These are phyloP conservation scores for Tanytarsus gracilentus DNA, from an alignment of 2,888 invertebrate species.

Conservation along the genomic window DNA sequence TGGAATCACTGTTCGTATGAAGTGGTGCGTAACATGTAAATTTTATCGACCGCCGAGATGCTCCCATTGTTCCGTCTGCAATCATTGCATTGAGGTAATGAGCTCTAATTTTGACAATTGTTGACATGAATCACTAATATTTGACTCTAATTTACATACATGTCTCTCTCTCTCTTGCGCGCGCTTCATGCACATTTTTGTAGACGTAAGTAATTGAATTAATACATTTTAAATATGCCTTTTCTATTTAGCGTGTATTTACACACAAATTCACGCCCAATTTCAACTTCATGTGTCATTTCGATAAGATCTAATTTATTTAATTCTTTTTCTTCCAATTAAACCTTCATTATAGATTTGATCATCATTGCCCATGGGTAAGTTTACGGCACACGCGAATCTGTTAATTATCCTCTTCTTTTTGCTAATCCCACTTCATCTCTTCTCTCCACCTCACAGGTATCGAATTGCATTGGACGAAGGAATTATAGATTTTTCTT, in stretches of 20 bases:
- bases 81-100: slow-evolving; percentile 91
- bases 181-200: background rate
- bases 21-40: slow-evolving; percentile 99
- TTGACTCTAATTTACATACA: background rate
- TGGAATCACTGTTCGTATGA: slow-evolving; percentile 98
- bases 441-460: slow-evolving; percentile 57
- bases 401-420: background rate
- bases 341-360: slow-evolving; percentile 71
- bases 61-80: slow-evolving; percentile 98
- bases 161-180: background rate
- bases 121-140: slow-evolving; percentile 4
- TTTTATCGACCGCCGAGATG: slow-evolving; percentile 77
- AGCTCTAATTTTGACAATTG: background rate
- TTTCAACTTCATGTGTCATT: no score
- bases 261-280: no score
- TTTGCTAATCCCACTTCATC: background rate
- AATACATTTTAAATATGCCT: no score
- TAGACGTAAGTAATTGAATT: slow-evolving; percentile 8
- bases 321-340: slow-evolving; percentile 42
- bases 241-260: no score
- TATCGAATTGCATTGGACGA: slow-evolving; percentile 94
- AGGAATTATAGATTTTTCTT: slow-evolving; percentile 98
- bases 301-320: no score
- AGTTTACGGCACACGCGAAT: slow-evolving; percentile 43
- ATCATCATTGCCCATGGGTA: slow-evolving; percentile 99